A percentile compares a stretch with the other conserved stretches of the same genome.
These are phyloP conservation scores for Mechanitis mazaeus DNA, from an alignment of 2,888 invertebrate genomes.

Conservation along the genomic window DNA sequence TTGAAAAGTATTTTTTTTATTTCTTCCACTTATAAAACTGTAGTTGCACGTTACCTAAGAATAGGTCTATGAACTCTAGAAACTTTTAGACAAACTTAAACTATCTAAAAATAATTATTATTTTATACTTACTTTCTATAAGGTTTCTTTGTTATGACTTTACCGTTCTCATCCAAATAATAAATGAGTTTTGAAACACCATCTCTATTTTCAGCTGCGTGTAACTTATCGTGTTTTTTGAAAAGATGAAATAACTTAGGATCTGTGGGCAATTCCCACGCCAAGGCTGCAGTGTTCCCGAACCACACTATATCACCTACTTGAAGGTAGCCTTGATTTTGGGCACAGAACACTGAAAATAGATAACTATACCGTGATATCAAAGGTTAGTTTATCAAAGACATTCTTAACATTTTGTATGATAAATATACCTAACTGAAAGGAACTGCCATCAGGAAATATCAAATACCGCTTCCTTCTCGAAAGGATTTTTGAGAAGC, in stretches of 20 bases:
- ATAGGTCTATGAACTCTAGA: no score
- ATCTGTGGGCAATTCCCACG: conserved; percentile 85
- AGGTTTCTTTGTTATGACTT: conserved; percentile 50
- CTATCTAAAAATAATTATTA: neutral
- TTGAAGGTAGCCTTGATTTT: conserved; percentile 76
- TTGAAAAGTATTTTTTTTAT: neutral
- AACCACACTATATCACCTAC: conserved; percentile 80
- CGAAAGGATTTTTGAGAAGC: conserved; percentile 45
- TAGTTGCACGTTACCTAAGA: no score
- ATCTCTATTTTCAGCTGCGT: conserved; percentile 38
- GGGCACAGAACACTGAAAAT: conserved; percentile 77
- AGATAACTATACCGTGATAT: neutral
- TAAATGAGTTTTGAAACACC: conserved; percentile 49
- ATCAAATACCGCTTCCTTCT: conserved; percentile 73
- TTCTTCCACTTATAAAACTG: no score
- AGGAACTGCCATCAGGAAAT: conserved; percentile 78
- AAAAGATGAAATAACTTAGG: conserved; percentile 50
- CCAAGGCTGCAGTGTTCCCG: conserved; percentile 84
- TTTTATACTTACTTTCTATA: conserved; percentile 48
- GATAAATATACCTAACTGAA: conserved; percentile 71
- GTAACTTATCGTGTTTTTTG: conserved; percentile 40
- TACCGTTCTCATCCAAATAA: conserved; percentile 56
- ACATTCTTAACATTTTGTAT: conserved; percentile 14
- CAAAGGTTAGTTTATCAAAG: neutral
- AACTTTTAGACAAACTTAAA: no score